phyloP scores from a whole-genome alignment of 1,140 invertebrate species.

The Delia radicum region DNA sequence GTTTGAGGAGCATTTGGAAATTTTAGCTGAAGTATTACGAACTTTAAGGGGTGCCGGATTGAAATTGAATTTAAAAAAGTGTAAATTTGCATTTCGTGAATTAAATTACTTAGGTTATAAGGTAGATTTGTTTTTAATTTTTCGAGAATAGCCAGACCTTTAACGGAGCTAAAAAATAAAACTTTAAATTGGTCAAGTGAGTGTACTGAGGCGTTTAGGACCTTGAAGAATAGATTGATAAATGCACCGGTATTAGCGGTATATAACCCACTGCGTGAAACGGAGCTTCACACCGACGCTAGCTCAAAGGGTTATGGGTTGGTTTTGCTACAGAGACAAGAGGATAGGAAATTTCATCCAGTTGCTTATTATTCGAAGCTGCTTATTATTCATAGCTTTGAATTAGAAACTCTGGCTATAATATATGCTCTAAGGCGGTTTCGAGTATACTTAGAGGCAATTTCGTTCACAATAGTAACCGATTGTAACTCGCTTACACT shows the following conservation, averaged over 20 bases:
- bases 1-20: neutral
- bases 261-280: neutral
- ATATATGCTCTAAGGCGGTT: neutral
- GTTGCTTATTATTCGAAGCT: neutral
- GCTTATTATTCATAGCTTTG: neutral
- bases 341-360: neutral
- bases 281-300: neutral
- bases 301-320: neutral
- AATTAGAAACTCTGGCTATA: neutral
- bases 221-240: neutral
- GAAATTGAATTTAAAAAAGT: neutral
- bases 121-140: neutral
- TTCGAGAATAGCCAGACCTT: neutral
- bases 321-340: neutral
- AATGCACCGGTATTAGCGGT: neutral
- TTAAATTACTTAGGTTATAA: slow-evolving; percentile 7
- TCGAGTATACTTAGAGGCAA: neutral
- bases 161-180: neutral
- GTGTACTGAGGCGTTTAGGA: neutral
- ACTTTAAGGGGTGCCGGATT: neutral
- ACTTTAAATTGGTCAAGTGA: neutral
- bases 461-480: neutral
- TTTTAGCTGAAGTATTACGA: neutral
- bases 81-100: neutral
- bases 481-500: neutral